Evolutionary conservation across 2,797 vertebrate genomes (phyloP), one percentile per base, ranked within the genome.

Genomic region (Mormyrops attenuatus): DNA sequence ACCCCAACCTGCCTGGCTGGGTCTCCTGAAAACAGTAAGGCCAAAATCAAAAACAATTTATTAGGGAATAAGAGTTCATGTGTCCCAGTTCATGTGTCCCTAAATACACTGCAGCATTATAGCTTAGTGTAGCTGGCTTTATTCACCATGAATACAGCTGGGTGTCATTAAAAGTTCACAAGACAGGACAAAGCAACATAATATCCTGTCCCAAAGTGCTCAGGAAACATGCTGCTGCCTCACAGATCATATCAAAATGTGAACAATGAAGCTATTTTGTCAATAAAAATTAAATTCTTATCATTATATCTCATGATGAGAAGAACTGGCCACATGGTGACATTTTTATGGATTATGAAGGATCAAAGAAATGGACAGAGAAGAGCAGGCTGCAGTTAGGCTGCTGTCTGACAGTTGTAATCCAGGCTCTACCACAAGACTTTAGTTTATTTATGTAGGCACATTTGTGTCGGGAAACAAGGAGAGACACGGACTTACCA

Each of bases 401-500:
- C 4, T 41, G 30, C 7, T 57, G 13, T 20, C 50, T 53, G 22
- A 15, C 20, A 26, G 49, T 22, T 22, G 17, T 11, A 85, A 85
- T 85, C 53, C 17, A 87, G 85, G 26, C 17, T 55, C 1, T 57
- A 53, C 49, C 50, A 38, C 30, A 87, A 38, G 34, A 53, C 52
- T 55, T 69, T 41, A 30, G 53, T 87, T 26, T 30, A 34, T 15
- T 34, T 57, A 20, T 86, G 47, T 80, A 15, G 44, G 47, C 49
- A 50, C 20, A 55, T 30, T 34, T 38, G n/a, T n/a, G 11, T 30
- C 13, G 53, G 85, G 7, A 3, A 88, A 41, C 20, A 44, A 57
- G 26, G 26, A 34, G 82, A 53, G 88, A 1, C 34, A 55, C 49
- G 0, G 0, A 91, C 96, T 97, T 92, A 99, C 98, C 98, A 85